Base-by-base conservation (phyloP, 1,140 invertebrate species). In the Bicyclus anynana region DNA sequence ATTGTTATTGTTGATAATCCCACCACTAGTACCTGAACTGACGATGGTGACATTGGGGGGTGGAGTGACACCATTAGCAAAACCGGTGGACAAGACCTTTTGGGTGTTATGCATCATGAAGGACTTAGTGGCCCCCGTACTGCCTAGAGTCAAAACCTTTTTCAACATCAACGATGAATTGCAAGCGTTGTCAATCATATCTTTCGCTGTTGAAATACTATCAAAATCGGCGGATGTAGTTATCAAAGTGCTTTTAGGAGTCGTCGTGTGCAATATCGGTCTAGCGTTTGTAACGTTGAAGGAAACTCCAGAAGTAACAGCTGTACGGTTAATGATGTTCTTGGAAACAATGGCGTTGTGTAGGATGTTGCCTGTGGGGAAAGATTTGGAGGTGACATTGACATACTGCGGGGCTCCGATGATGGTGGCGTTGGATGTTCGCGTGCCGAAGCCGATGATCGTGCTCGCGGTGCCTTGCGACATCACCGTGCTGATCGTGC, bases 91-190 rank as follows among this genome's bases (percentile, higher is more conserved):
- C 13, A 88, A 50, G n/a, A 89, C 77, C 56, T 89, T 90, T 61
- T 90, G 89, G 9, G 87, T 89, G 21, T 89, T 89, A 56, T 89
- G 89, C 80, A 89, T 88, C 74, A 89, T 78, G 37, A 90, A 90
- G 0, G 89, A 89, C 47, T 90, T 90, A 5, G 84, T 66, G 1
- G 80, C 73, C 0, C 87, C 87, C 0, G 86, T 66, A 51, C 87
- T 89, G 5, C 89, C 89, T 23, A 90, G 62, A 7, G 87, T 90
- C 4, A 90, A 62, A 0, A 90, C 89, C 64, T 90, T 89, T 59
- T 90, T 90, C 37, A 90, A 64, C 89, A 89, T 90, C 2, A 89
- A 80, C 2, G 89, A 89, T 0, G 89, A 89, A 53, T 87, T 89
- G 62, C 87, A 88, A 1, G 85, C 83, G 57, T 88, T 89, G 29